These are phyloP conservation scores for Holothuria glaberrima DNA, from an alignment of 35 echinoderm and acorn worm species.

Conservation along the genomic window DNA sequence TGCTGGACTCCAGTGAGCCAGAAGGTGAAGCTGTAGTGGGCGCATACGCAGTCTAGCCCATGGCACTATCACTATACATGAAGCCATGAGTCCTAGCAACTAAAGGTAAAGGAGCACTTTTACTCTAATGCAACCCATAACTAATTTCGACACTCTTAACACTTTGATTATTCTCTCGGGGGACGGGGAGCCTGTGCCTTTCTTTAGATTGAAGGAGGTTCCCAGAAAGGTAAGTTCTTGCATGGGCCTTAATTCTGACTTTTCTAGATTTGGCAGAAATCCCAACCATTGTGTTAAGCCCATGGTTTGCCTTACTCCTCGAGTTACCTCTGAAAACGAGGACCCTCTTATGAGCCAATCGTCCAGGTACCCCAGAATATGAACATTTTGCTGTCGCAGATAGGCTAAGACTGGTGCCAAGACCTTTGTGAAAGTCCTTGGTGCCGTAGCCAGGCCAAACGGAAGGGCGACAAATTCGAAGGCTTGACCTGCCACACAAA, in stretches of 20 bases:
- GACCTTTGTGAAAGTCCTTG: slow-evolving; percentile 18
- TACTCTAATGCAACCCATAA: not conserved
- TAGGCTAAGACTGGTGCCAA: not conserved
- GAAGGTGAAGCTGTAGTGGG: not conserved
- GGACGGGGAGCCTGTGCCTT: not conserved
- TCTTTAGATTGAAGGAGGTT: not conserved
- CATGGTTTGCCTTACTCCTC: not conserved
- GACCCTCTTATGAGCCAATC: slow-evolving; percentile 3
- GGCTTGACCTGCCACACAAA: no score
- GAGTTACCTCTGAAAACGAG: not conserved
- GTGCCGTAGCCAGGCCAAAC: slow-evolving; percentile 5
- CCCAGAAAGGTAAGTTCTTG: not conserved
- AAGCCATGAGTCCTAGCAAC: not conserved
- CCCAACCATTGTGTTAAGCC: not conserved
- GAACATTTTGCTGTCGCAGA: not conserved
- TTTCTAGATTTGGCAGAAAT: not conserved
- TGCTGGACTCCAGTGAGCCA: not conserved
- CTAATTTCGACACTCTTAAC: not conserved
- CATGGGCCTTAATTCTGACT: not conserved
- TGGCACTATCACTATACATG: not conserved
- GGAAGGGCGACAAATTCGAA: no score
- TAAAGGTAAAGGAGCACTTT: not conserved
- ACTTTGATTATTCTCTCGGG: not conserved
- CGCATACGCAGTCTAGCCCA: slow-evolving; percentile 8
- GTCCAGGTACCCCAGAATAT: not conserved